Base-by-base conservation (phyloP, 1,140 invertebrate genomes). In the Mactra quadrangularis region DNA sequence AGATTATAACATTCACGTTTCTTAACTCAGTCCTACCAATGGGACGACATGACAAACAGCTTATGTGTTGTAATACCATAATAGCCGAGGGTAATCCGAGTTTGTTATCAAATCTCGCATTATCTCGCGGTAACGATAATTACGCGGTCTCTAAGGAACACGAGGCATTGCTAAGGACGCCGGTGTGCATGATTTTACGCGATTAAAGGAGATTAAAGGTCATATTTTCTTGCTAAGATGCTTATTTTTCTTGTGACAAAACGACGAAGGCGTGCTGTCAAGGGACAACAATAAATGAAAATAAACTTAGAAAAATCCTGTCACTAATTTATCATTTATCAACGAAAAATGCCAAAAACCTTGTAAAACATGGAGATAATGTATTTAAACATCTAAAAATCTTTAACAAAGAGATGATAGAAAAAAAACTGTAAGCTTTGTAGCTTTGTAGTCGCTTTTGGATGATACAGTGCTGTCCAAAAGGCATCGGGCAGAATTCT, bases 71-170 rank as follows among this genome's bases (percentile, higher is more conserved):
- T 81, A 70, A 81, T 81, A 59, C 64, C 35, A 71, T 81, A 68
- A 71, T 81, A 81, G 64, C 77, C 35, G 77, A 60, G 66, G 38
- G 62, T 81, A 81, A 81, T 70, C 77, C 66, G 66, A 47, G 41
- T 70, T 60, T 81, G 77, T 81, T 81, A 59, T 81, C 62, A 81
- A 81, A 71, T 70, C 77, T 71, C 77, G 77, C 53, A 68, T 70
- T 81, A 81, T 81, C 77, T 81, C 77, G 66, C 71, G 45, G 77
- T 59, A 47, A 81, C 77, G 77, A 70, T 59, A 70, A 81, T 81
- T 68, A 29, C 19, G 38, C 31, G 55, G 77, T 81, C 77, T 70
- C 77, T 7, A 9, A 81, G 77, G 77, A 71, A 71, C 66, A 29
- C 31, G n/a, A 70, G 53, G 55, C 47, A 52, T 66, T 55, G 33